A percentile compares a stretch with the other conserved stretches of the same genome.
Evolutionary conservation across 2,797 vertebrate species (phyloP).

Genomic region (Anniella stebbinsi): DNA sequence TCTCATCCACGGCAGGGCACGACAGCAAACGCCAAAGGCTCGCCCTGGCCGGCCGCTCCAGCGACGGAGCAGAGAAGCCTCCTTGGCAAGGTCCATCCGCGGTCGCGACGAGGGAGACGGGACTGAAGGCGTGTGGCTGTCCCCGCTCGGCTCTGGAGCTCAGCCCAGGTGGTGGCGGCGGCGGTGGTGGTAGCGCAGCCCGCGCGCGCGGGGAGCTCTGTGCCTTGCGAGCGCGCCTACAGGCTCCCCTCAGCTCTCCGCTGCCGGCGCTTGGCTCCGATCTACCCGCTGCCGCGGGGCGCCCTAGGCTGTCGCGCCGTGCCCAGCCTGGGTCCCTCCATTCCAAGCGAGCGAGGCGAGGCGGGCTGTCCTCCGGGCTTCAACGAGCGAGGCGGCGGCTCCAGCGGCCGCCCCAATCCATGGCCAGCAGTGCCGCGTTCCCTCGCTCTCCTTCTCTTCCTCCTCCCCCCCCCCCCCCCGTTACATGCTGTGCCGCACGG

Average conservation of each 20-base stretch:
- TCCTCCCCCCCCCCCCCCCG: too few relatives aligned
- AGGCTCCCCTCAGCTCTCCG: conserved; percentile 1
- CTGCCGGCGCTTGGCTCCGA: conserved; percentile 56
- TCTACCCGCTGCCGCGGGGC: conserved; percentile 64
- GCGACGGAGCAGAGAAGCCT: conserved; percentile 62
- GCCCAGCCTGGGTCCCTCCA: conserved; percentile 74
- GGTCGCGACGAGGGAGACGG: conserved; percentile 75
- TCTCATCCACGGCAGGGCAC: conserved; percentile 37
- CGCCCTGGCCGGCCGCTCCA: conserved; percentile 28
- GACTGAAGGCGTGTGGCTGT: background rate
- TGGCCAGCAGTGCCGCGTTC: conserved; percentile 26
- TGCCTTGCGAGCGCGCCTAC: conserved; percentile 48
- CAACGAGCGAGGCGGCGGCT: conserved; percentile 36
- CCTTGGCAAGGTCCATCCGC: conserved; percentile 84
- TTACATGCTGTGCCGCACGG: background rate
- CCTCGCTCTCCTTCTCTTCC: background rate
- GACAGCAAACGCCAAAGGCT: conserved; percentile 38
- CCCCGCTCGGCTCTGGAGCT: conserved; percentile 37
- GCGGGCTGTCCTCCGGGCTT: conserved; percentile 51
- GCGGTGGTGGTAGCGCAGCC: conserved; percentile 56
- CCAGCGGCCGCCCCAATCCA: conserved; percentile 59
- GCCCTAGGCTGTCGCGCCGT: conserved; percentile 64
- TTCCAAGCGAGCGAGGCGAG: conserved; percentile 61
- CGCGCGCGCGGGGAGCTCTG: conserved; percentile 65
- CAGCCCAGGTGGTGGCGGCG: too few relatives aligned